These are phyloP conservation scores for Bolinopsis microptera DNA, from an alignment of 37 sponge, comb jelly and placozoan genomes.

Conservation along the genomic window DNA sequence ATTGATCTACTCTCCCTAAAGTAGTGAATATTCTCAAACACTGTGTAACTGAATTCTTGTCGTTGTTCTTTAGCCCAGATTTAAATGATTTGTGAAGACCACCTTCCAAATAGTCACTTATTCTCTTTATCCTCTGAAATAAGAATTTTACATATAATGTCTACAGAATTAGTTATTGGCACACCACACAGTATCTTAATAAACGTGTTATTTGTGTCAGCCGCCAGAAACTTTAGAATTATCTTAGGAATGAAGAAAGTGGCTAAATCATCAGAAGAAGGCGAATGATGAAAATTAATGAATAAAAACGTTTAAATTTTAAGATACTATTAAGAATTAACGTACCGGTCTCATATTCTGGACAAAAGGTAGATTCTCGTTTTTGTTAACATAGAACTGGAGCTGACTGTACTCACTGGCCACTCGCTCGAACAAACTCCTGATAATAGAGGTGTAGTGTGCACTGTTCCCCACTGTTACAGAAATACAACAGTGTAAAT, in stretches of 20 bases:
- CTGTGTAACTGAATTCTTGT: conserved; percentile 69
- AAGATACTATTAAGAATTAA: background rate
- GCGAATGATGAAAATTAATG: too few relatives aligned
- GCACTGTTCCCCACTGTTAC: too few relatives aligned
- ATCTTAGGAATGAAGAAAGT: too few relatives aligned
- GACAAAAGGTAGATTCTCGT: conserved; percentile 72
- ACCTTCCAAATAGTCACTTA: conserved; percentile 71
- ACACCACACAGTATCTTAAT: too few relatives aligned
- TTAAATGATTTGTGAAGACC: conserved; percentile 73
- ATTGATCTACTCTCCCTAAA: conserved; percentile 70
- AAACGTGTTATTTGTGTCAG: too few relatives aligned
- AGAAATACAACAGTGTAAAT: too few relatives aligned
- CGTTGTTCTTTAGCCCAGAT: conserved; percentile 64
- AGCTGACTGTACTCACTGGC: conserved; percentile 88
- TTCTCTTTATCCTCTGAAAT: conserved; percentile 76
- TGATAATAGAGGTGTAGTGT: too few relatives aligned
- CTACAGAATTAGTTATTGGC: too few relatives aligned
- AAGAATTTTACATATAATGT: too few relatives aligned
- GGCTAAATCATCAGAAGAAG: too few relatives aligned
- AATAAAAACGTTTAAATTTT: too few relatives aligned
- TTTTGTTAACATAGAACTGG: conserved; percentile 73
- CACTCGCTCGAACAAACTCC: conserved; percentile 75
- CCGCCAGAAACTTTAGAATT: too few relatives aligned
- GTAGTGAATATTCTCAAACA: conserved; percentile 84
- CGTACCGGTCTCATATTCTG: conserved; percentile 74